Base-by-base conservation (phyloP, 2,113 vertebrate species). In the Mesitornis unicolor region DNA sequence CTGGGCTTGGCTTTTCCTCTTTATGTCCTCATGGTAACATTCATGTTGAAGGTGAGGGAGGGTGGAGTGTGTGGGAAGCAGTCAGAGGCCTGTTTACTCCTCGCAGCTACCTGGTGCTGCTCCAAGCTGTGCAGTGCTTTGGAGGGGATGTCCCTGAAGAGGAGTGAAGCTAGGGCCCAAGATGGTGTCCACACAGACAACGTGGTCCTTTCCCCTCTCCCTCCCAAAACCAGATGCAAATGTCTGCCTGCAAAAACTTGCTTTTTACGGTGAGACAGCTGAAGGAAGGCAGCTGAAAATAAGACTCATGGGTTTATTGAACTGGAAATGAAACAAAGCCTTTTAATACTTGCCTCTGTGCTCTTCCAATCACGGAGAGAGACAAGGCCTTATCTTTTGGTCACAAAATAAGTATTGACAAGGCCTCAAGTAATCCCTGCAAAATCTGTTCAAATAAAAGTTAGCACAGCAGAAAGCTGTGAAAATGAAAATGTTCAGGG, bases 1-100 rank as follows among this genome's bases (percentile, higher is more conserved):
- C 69, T 84, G 8, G 84, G 83, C 69, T 91, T 82, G 93, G 60
- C 47, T 78, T 31, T 95, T 96, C 91, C 93, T 87, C 68, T 43
- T 86, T 28, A 5, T 16, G 57, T 84, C 80, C 54, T 71, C 42
- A 71, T 0, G 4, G 24, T 75, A 68, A 89, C 2, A 9, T 78
- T 94, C 0, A 0, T 31, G 71, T 31, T 70, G 93, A 87, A 90
- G 92, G 89, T 88, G 83, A 96, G 85, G 67, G 64, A 63, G 92
- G 88, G 92, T 93, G 73, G 83, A 38, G 50, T 35, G 24, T 54
- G 47, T 84, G 83, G 79, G 83, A 93, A 86, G 36, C 5, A 1
- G 18, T 14, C 2, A 7, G 33, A 91, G 56, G n/a, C 19, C 48
- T 54, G 38, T 80, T 95, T 88, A 74, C 64, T 76, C 43, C 61